Evolutionary conservation across 2,797 vertebrate genomes (phyloP).

Genomic region (Pygocentrus nattereri): DNA sequence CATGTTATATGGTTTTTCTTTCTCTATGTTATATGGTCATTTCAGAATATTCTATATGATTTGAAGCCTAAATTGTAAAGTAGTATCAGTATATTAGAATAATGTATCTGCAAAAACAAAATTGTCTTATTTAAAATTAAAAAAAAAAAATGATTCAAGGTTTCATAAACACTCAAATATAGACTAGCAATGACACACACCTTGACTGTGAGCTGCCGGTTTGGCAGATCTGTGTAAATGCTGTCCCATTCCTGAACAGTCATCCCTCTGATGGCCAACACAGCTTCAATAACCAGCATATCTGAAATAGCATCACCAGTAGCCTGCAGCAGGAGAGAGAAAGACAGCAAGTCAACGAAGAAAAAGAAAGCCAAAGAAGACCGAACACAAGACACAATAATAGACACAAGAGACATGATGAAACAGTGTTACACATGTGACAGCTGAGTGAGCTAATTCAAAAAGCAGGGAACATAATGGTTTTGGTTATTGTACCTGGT

Average conservation of each 20-base stretch:
- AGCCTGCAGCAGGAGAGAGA: slow-evolving; percentile 75
- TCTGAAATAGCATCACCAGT: slow-evolving; percentile 94
- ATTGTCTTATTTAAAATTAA: too few species aligned
- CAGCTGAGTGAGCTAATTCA: slow-evolving; percentile 67
- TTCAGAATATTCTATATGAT: too few species aligned
- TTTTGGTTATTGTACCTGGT: slow-evolving; percentile 41
- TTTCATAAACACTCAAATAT: neutral
- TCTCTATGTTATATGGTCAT: too few species aligned
- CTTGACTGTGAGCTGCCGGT: slow-evolving; percentile 94
- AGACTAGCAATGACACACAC: slow-evolving; percentile 67
- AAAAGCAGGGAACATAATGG: slow-evolving; percentile 69
- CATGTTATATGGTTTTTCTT: too few species aligned
- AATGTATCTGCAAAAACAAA: too few species aligned
- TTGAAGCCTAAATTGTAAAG: too few species aligned
- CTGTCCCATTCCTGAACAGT: slow-evolving; percentile 89
- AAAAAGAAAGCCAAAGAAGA: neutral
- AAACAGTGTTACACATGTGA: too few species aligned
- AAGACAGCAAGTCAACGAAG: neutral
- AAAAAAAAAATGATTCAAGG: too few species aligned
- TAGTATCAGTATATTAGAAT: too few species aligned
- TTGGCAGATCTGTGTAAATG: slow-evolving; percentile 90
- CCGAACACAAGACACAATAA: neutral
- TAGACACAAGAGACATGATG: too few species aligned
- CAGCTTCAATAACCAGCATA: slow-evolving; percentile 94
- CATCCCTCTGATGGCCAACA: slow-evolving; percentile 87